phyloP scores from a whole-genome alignment of 1,140 invertebrate genomes.

The Diploscapter pachys region DNA sequence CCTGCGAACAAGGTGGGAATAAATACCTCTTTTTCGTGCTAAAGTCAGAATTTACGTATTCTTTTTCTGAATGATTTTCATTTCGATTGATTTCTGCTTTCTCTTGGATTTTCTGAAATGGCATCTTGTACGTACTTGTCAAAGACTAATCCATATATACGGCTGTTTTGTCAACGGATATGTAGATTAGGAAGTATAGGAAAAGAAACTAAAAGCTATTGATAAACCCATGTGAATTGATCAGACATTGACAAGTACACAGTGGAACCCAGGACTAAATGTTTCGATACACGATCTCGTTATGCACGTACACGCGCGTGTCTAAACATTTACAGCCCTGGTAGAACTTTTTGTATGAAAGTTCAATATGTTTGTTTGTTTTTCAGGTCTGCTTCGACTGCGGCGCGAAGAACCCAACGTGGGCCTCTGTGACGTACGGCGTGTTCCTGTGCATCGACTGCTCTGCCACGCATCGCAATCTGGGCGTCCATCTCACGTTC shows the following conservation, averaged over 20 bases:
- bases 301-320: neutral
- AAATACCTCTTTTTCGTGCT: neutral
- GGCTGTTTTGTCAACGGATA: neutral
- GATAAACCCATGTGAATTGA: neutral
- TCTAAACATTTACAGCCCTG: too few species aligned
- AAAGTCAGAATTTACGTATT: conserved; percentile 2
- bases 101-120: neutral
- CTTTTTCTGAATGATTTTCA: conserved; percentile 7
- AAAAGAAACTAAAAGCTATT: neutral
- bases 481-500: conserved; percentile 68
- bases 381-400: conserved; percentile 94
- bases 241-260: too few species aligned
- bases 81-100: conserved; percentile 1
- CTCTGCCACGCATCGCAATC: conserved; percentile 89
- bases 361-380: conserved; percentile 9
- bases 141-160: neutral
- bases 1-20: conserved; percentile 36
- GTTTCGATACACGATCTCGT: too few species aligned
- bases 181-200: conserved; percentile 1
- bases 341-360: neutral
- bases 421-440: conserved; percentile 97
- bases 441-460: conserved; percentile 99
- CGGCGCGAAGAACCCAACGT: conserved; percentile 93
- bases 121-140: too few species aligned
- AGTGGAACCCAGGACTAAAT: too few species aligned